These are phyloP conservation scores for Myotis davidii DNA, from an alignment of 2,113 vertebrate species.

Conservation along the genomic window DNA sequence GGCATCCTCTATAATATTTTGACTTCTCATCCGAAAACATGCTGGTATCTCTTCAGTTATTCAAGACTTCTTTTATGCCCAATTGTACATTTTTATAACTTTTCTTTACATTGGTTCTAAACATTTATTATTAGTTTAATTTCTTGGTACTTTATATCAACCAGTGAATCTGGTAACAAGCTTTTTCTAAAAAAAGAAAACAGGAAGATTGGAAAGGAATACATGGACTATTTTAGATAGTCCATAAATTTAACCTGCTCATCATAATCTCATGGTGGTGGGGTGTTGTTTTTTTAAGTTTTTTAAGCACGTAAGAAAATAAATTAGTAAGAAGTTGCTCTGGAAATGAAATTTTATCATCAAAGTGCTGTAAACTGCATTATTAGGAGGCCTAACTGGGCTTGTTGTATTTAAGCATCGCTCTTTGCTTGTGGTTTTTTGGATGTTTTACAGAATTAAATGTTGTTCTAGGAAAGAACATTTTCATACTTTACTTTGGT, in stretches of 20 bases:
- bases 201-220: neutral
- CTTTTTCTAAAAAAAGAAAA: neutral
- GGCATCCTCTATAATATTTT: neutral
- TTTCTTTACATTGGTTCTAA: neutral
- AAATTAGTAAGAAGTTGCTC: neutral
- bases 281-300: neutral
- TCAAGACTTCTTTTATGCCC: neutral
- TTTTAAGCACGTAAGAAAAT: slow-evolving; percentile 34
- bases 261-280: neutral
- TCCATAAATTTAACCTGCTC: neutral
- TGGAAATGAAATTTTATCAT: slow-evolving; percentile 40
- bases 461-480: slow-evolving; percentile 45
- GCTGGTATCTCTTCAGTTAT: neutral
- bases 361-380: neutral
- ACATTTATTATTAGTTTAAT: slow-evolving; percentile 13
- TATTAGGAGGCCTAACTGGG: slow-evolving; percentile 43
- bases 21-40: neutral
- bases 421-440: slow-evolving; percentile 7
- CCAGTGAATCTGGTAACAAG: neutral
- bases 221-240: neutral
- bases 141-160: neutral
- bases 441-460: slow-evolving; percentile 15
- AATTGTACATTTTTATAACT: neutral
- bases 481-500: slow-evolving; percentile 50
- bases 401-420: slow-evolving; percentile 43